Evolutionary conservation across 2,113 vertebrate species (phyloP), one percentile per base, ranked within the genome.

Genomic region (Xyrauchen texanus): DNA sequence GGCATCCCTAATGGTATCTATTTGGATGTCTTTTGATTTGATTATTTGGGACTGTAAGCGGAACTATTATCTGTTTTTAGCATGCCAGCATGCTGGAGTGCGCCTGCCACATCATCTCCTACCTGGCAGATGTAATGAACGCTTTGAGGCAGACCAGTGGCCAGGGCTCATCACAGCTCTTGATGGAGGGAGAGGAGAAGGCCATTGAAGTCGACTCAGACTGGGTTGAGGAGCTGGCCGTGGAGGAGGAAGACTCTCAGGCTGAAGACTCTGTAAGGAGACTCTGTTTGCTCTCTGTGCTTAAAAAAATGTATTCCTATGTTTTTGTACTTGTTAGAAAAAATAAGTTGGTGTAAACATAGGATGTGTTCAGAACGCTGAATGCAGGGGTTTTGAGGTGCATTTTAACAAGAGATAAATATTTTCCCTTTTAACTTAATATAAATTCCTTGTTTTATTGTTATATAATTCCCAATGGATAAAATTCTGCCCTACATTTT

Each of bases 171-270:
- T 93, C 94, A 55, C 93, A 97, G 12, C 89, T 98, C 0, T 92
- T 97, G 0, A 92, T 98, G 83, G 98, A 99, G 0, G 97, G 97
- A 3, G 98, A 99, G 82, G 97, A 99, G 77, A 93, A 96, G 45
- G 96, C 95, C 1, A 97, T 99, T 70, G 98, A 99, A 81, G 96
- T 99, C 82, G 98, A 99, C 90, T 99, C 97, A 0, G 98, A 99
- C 86, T 99, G 98, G 98, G 97, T 98, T 71, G 98, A 99, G 68
- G 98, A 99, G 81, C 87, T 99, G 85, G 98, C 96, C 0, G 96
- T 98, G 62, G 98, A 99, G 83, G 98, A 99, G 67, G 98, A 99
- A 69, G 97, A 99, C 82, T 99, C 98, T 0, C 98, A 99, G 86
- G 98, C 97, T 12, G 98, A 99, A 71, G 98, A 99, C 77, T 99